phyloP scores from a whole-genome alignment of 1,140 invertebrate species.

The Hormaphis cornu region DNA sequence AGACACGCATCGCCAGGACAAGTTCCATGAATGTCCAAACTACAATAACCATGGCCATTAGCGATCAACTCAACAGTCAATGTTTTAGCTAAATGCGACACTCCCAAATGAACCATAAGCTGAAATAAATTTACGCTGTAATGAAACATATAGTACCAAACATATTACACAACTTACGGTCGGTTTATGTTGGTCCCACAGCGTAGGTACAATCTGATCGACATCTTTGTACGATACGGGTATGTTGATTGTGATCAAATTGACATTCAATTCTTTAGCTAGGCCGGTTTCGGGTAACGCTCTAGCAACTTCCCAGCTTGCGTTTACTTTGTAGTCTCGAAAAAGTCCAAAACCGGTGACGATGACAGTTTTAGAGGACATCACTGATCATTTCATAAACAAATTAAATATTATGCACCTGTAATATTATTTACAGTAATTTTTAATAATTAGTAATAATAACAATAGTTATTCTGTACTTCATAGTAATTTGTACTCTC shows the following conservation, averaged over 20 bases:
- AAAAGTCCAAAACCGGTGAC: slow-evolving; percentile 71
- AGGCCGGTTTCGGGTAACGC: slow-evolving; percentile 45
- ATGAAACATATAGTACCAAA: not conserved
- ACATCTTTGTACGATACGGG: slow-evolving; percentile 59
- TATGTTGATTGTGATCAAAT: slow-evolving; percentile 52
- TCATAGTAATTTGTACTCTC: no score
- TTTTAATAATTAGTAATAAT: no score
- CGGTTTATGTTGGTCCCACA: slow-evolving; percentile 57
- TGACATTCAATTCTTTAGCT: slow-evolving; percentile 43
- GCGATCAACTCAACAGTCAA: not conserved
- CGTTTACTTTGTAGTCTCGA: slow-evolving; percentile 54
- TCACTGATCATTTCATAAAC: not conserved
- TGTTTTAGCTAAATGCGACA: not conserved
- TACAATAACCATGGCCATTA: slow-evolving; percentile 10
- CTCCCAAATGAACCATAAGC: slow-evolving; percentile 44
- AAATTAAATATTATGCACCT: no score
- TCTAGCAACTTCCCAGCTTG: slow-evolving; percentile 68
- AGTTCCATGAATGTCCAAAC: not conserved
- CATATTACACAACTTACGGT: slow-evolving; percentile 34
- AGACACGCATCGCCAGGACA: not conserved
- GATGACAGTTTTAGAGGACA: slow-evolving; percentile 39
- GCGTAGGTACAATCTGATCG: slow-evolving; percentile 48
- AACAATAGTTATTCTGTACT: no score
- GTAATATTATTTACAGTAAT: no score
- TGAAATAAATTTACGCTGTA: not conserved